Evolutionary conservation across 2,113 vertebrate species (phyloP), one percentile per base, ranked within the genome.

Genomic region (Spea bombifrons): DNA sequence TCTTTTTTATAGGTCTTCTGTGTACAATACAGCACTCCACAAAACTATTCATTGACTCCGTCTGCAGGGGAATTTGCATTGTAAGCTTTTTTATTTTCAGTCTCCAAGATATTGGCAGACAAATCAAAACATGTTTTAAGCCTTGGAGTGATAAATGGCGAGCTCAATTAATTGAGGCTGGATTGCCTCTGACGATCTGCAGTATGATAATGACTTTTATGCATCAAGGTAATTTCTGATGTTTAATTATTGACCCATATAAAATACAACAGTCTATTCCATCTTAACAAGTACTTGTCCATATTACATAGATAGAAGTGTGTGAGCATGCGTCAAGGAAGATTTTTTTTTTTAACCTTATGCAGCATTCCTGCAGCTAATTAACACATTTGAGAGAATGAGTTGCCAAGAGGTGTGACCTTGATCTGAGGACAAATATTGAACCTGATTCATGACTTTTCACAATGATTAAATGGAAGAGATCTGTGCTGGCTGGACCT

Each of bases 11-110:
- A 73, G 77, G 77, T 64, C 77, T 80, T 80, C 71, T 80, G 77
- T 80, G 77, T 80, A 80, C 77, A 80, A 80, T 80, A 80, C 77
- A 80, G 77, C 70, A 73, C 77, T 80, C 77, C 77, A 80, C 77
- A 80, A 80, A 80, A 80, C 77, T 80, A 80, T 80, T 80, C 77
- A 80, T 80, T 80, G 77, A 80, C 77, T 80, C 64, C 3, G 77
- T 80, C 77, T 80, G 77, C 70, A 59, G 77, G 77, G 77, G 77
- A 80, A 80, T 80, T 80, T 80, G 77, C 77, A 80, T 80, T 55
- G 77, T 73, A 71, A 73, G 77, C 77, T 63, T 73, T 80, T 79
- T 80, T 80, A 80, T 80, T 80, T 80, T 80, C 77, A 80, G 77
- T 55, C 77, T 80, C 53, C 77, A 10, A 80, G 77, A 80, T 80